Base-by-base conservation (phyloP, 2,888 invertebrate genomes). In the Sinohyriopsis cumingii region DNA sequence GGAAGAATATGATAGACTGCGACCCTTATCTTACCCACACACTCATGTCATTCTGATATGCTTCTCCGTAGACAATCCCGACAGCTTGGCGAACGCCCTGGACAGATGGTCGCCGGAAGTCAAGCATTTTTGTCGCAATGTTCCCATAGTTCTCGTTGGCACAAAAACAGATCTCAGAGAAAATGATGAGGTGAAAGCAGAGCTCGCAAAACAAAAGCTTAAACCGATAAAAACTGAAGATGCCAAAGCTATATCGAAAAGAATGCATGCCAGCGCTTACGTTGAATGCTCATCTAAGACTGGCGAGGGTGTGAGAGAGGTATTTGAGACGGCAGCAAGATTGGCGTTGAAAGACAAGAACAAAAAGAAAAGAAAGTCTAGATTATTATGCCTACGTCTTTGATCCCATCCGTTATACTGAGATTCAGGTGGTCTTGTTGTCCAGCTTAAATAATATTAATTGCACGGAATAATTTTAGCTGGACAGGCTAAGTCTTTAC, bases 1-100 rank as follows among this genome's bases (percentile, higher is more conserved):
- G 61, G 74, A 77, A 63, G 72, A 74, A 65, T 74, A 77, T 64
- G 76, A 76, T 64, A 69, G 71, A 54, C 67, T 77, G 28, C 67
- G 74, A 20, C 77, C 77, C 2, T 70, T 74, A 68, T 68, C 70
- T 56, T 77, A 77, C 61, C 22, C 64, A n/a, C 65, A 72, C 63
- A 65, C 72, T 4, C 71, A 77, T 65, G 72, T 74, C 33, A 71
- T 74, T 19, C 66, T 77, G 65, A 61, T 77, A 55, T 72, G 70
- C 60, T 77, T 77, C 67, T 68, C 74, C 59, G 24, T 77, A 22
- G 72, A 70, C 65, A 70, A 72, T 65, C 68, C 70, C 0, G 72
- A 74, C 70, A 70, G 72, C 54, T 70, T 77, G 45, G 59, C 62
- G 22, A 77, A 77, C 59, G 72, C 72, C 7, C 54, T 65, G 45